Conservation (phyloP, 2,113 vertebrate species). For the Bubo scandiacus region DNA sequence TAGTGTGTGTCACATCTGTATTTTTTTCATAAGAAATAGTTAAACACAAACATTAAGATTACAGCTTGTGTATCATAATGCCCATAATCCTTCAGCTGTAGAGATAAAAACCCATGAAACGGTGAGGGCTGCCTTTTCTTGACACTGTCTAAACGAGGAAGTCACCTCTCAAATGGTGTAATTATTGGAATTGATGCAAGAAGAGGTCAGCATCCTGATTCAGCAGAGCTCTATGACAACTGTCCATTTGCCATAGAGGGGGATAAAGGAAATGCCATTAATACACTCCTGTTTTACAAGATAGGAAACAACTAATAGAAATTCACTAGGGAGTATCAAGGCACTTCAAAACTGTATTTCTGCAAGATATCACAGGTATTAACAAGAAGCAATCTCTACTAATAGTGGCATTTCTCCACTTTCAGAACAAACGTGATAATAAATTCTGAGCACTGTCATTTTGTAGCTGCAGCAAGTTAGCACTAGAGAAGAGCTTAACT, state of each 20-base stretch:
- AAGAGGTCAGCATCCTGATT: slow-evolving; percentile 43
- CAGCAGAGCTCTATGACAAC: slow-evolving; percentile 23
- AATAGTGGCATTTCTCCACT: not conserved
- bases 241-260: not conserved
- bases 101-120: not conserved
- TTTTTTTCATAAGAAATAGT: not conserved
- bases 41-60: not conserved
- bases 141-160: not conserved
- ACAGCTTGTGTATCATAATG: not conserved
- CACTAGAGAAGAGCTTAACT: not conserved
- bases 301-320: slow-evolving; percentile 4
- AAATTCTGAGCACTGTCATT: not conserved
- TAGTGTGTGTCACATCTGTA: not conserved
- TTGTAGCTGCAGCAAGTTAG: not conserved
- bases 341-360: slow-evolving; percentile 10
- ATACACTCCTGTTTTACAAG: not conserved
- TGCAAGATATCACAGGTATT: slow-evolving; percentile 31
- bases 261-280: not conserved
- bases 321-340: slow-evolving; percentile 13
- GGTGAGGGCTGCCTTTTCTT: not conserved
- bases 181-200: slow-evolving; percentile 31
- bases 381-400: slow-evolving; percentile 4
- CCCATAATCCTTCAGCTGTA: not conserved
- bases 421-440: not conserved
- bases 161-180: not conserved